Evolutionary conservation across 2,888 invertebrate genomes (phyloP), one percentile per base, ranked within the genome.

Genomic region (Parasteatoda lunata): DNA sequence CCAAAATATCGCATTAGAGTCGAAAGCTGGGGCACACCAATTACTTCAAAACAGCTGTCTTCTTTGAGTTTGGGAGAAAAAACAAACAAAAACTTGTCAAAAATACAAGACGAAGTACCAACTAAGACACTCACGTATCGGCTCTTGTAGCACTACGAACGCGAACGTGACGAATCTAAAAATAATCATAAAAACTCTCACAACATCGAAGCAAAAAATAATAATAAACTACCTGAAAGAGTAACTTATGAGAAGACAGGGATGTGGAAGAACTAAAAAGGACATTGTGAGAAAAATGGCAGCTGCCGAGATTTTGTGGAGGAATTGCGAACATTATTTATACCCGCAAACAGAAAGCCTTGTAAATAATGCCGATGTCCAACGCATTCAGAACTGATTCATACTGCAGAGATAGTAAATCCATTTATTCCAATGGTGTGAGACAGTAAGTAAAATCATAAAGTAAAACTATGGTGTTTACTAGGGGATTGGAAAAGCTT

Each of bases 261-360:
- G 51, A 13, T 15, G 66, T 15, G 45, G 48, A 64, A 47, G 5
- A 15, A 15, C 52, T 4, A 7, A 72, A 75, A 59, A 48, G 71
- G 49, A 78, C 7, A 47, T 11, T 47, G 69, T 77, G 59, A 80
- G 80, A 80, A 80, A 73, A 80, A 73, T 77, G 77, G 54, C 80
- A 80, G 73, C 80, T 80, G 80, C 47, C n/a, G 9, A n/a, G 59
- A 59, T 59, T 59, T 59, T 9, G 59, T n/a, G 30, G 30, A 59
- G 59, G 9, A 80, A 47, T 52, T 48, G 52, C 54, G 15, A 78
- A 72, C 65, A 80, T 79, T 79, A 71, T 80, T 66, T 73, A 73
- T 80, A 70, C 66, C 72, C 65, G 70, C 51, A 9, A 73, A 80
- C 13, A n/a, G 47, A n/a, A 49, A n/a, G 47, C 30, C n/a, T 65